A percentile compares a stretch with the other conserved stretches of the same genome.
Evolutionary conservation across 2,888 invertebrate species (phyloP).

Genomic region (Rhopalosiphum nymphaeae): DNA sequence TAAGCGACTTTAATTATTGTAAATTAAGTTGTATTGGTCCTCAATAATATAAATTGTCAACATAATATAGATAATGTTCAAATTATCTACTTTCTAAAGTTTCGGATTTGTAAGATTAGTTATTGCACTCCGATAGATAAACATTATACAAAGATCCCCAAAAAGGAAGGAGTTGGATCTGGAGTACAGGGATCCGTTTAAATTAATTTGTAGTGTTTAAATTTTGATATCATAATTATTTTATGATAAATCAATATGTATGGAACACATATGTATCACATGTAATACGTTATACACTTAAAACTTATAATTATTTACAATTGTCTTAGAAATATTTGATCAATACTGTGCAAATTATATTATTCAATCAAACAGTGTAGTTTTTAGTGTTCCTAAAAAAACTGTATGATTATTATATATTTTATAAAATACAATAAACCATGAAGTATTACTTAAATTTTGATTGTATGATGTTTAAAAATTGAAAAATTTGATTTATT

Average conservation of each 20-base stretch:
- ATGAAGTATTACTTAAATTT: neutral
- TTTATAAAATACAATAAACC: neutral
- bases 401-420: neutral
- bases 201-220: no score
- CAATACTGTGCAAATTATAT: no score
- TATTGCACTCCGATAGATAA: neutral
- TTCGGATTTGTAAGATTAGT: neutral
- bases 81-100: neutral
- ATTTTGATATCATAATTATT: no score
- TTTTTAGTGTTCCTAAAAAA: neutral
- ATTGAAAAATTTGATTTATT: neutral
- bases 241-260: no score
- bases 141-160: neutral
- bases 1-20: neutral
- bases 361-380: no score
- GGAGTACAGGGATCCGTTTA: no score
- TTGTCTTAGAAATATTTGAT: no score
- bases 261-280: no score
- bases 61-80: neutral
- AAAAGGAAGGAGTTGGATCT: no score
- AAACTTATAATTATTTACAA: no score
- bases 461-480: neutral
- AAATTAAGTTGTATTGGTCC: neutral
- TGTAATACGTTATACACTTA: no score
- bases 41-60: neutral